These are phyloP conservation scores for Ochlodes sylvanus DNA, from an alignment of 2,888 invertebrate genomes.

Conservation along the genomic window DNA sequence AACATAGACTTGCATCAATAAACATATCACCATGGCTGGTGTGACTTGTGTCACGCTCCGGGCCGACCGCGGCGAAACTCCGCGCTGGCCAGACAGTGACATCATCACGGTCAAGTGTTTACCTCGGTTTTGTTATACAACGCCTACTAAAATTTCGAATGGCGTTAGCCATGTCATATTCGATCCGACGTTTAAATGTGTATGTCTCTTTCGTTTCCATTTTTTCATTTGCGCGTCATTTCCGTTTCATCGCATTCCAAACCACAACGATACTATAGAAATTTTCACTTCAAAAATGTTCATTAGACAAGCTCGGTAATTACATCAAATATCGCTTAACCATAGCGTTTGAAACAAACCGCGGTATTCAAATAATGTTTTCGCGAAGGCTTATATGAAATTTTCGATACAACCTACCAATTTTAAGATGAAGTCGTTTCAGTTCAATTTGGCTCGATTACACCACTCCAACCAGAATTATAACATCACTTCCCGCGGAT, in stretches of 20 bases:
- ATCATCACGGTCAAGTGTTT: conserved; percentile 50
- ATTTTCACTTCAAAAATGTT: too few species aligned
- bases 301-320: neutral
- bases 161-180: conserved; percentile 4
- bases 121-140: conserved; percentile 25
- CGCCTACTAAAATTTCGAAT: conserved; percentile 14
- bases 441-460: conserved; percentile 23
- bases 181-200: too few species aligned
- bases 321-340: conserved; percentile 5
- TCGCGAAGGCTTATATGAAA: conserved; percentile 8
- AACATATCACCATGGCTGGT: conserved; percentile 36
- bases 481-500: conserved; percentile 20
- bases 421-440: conserved; percentile 23
- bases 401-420: conserved; percentile 14
- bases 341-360: conserved; percentile 10
- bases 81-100: conserved; percentile 57
- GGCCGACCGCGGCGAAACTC: conserved; percentile 48
- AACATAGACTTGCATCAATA: conserved; percentile 34
- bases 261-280: too few species aligned
- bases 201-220: too few species aligned
- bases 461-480: conserved; percentile 18
- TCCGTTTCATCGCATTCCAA: too few species aligned
- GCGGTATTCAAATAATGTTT: conserved; percentile 12
- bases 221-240: too few species aligned
- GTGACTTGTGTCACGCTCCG: conserved; percentile 47